phyloP scores from a whole-genome alignment of 2,113 vertebrate genomes.

The Sinosuthora webbiana region DNA sequence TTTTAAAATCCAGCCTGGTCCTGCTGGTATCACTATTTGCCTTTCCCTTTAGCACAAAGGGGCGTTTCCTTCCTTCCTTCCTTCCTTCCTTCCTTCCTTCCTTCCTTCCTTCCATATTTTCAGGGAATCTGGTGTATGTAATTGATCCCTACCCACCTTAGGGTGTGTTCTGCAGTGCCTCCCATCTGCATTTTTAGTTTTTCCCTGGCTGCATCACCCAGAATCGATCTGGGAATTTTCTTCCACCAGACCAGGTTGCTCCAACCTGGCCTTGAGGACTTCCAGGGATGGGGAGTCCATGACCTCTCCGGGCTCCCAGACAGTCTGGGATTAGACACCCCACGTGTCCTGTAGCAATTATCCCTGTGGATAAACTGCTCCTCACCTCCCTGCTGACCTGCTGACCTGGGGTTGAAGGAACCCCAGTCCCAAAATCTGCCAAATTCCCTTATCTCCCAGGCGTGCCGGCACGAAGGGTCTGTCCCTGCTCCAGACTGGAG shows the following conservation, averaged over 20 bases:
- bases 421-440: background rate
- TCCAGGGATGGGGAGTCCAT: background rate
- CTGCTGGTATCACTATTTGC: background rate
- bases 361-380: background rate
- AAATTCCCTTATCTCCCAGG: background rate
- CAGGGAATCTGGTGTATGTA: background rate
- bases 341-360: background rate
- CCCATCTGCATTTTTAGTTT: background rate
- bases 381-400: background rate
- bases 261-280: background rate
- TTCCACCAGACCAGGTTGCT: background rate
- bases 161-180: background rate
- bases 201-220: background rate
- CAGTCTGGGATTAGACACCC: background rate
- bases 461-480: accelerated
- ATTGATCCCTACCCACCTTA: background rate
- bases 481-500: background rate
- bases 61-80: accelerated
- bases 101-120: background rate
- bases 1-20: background rate
- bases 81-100: too few species aligned
- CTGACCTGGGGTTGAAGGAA: background rate
- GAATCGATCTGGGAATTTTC: background rate
- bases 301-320: background rate
- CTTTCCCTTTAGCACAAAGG: background rate